Evolutionary conservation across 2,888 invertebrate species (phyloP), one percentile per base, ranked within the genome.

Genomic region (Andrena flavipes): DNA sequence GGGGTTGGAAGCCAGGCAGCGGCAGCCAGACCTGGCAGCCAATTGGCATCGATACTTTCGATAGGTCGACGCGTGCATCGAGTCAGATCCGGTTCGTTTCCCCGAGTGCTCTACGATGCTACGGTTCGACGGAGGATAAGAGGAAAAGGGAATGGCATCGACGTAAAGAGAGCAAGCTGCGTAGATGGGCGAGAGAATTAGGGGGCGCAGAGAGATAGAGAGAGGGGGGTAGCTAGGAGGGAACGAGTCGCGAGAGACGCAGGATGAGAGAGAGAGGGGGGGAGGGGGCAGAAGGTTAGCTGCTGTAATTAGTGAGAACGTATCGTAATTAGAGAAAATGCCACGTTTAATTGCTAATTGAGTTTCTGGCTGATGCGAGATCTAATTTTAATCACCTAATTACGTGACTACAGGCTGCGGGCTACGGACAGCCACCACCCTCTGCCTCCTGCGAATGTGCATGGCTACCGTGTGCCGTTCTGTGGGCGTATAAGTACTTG

Each of bases 271-370:
- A 63, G 75, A 35, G 35, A 10, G 10, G 2, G 87, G 87, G 84
- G 33, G 33, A 71, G 42, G 42, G 42, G 42, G 42, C 87, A 87
- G 84, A 80, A 90, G 91, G 91, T 91, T 92, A 92, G 92, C 92
- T 91, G 89, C 91, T 92, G 94, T 94, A 94, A 94, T 94, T 94
- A 94, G 94, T 92, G 94, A 94, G 94, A 94, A 94, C 94, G 94
- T 94, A 94, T 94, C 94, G 95, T 95, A 95, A 95, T 95, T 95
- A 95, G 94, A 94, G 95, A 95, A 95, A 95, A 95, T 95, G 94
- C 95, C 94, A 95, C 95, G 95, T 95, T 95, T 95, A 95, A 95
- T 95, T 95, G 95, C 95, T 95, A 95, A 95, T 95, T 95, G 95
- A 95, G 94, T 95, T 95, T 94, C 94, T 94, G 94, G 94, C 94